Base-by-base conservation (phyloP, 2,797 vertebrate species). In the Tadarida brasiliensis region DNA sequence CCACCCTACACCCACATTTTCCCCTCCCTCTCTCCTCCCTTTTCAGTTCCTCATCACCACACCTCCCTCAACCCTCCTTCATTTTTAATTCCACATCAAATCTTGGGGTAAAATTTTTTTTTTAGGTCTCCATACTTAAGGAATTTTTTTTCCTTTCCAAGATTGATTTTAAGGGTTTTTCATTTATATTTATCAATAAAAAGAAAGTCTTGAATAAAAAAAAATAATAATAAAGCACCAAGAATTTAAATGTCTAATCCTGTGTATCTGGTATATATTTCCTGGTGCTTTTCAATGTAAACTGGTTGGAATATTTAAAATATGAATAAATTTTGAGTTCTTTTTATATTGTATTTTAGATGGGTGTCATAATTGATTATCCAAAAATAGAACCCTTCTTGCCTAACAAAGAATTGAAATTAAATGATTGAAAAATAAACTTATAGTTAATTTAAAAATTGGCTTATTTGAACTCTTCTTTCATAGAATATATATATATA, bases 351-450 rank as follows among this genome's bases (percentile, higher is more conserved):
- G 17, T 14, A 2, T 95, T 98, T 93, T 94, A 63, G 95, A 63
- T 91, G 28, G 81, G 96, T 93, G 83, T 89, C 28, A 1, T 96
- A 78, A 82, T 67, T 20, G 67, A 88, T 94, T 94, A 97, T 90
- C 97, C 96, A 84, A 96, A 97, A 98, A 97, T 97, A 97, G 96
- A 97, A 96, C 78, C 20, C 20, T 91, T 81, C 76, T 96, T 96
- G 95, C 96, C 97, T 51, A 86, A 97, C 59, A 96, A 96, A 76
- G 3, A 91, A 90, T 76, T 73, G 84, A 96, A 65, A 33, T 96
- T 97, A 97, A 94, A 94, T 84, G 90, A 97, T 91, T 6, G 20
- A 94, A 96, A 81, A 93, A 94, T 81, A 91, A 94, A 94, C 20
- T 12, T 28, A 12, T 83, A 61, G 63, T 81, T 92, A 77, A 80